phyloP scores from a whole-genome alignment of 2,797 vertebrate genomes.

The Rhynchotus rufescens region DNA sequence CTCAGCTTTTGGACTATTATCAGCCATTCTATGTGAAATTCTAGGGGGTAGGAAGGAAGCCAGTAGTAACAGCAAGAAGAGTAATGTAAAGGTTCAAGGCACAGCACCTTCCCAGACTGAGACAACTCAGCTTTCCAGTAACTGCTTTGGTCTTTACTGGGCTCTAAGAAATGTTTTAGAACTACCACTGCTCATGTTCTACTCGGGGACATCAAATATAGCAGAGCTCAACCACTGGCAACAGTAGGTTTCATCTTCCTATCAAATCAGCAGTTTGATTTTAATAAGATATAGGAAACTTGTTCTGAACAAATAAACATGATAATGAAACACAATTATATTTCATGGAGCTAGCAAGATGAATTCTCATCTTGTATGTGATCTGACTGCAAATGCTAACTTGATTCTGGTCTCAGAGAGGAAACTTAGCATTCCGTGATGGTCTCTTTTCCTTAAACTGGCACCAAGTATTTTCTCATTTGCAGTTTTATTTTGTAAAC shows the following conservation, averaged over 20 bases:
- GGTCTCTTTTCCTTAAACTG: background rate
- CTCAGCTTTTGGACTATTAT: background rate
- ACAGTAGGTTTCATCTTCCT: background rate
- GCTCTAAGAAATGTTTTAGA: background rate
- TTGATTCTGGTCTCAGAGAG: background rate
- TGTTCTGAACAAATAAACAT: background rate
- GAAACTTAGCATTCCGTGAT: background rate
- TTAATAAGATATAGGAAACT: background rate
- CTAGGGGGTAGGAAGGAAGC: too few relatives aligned
- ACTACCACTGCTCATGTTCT: background rate
- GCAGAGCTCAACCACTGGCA: accelerated
- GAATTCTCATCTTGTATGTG: background rate
- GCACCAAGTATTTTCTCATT: background rate
- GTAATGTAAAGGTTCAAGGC: background rate
- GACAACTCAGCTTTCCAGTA: background rate
- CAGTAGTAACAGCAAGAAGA: too few relatives aligned
- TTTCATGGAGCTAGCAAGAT: background rate
- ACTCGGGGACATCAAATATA: background rate
- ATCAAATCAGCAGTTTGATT: background rate
- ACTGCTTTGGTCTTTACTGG: background rate
- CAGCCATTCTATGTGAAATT: background rate
- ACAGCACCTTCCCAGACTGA: background rate
- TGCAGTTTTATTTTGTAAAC: background rate
- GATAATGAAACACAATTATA: background rate
- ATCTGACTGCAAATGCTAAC: background rate